Conservation (phyloP, 2,888 invertebrate genomes). For the Pogonocherus hispidulus region DNA sequence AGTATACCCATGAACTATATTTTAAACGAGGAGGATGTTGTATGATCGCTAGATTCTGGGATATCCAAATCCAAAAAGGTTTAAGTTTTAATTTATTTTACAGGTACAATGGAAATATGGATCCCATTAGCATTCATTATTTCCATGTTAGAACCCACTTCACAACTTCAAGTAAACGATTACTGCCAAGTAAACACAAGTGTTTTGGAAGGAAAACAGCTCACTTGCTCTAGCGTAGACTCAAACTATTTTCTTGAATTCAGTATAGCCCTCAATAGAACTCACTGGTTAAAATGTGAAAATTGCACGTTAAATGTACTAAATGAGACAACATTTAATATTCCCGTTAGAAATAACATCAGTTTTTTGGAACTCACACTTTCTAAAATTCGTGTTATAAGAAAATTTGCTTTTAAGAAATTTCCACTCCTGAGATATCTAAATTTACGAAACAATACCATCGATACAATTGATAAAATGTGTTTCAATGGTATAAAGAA, state of each 20-base stretch:
- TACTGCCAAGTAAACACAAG: slow-evolving; percentile 56
- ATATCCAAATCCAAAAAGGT: too few relatives aligned
- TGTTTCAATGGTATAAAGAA: slow-evolving; percentile 65
- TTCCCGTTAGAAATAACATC: slow-evolving; percentile 60
- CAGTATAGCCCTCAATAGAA: slow-evolving; percentile 57
- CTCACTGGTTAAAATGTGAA: slow-evolving; percentile 63
- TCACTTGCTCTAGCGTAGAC: slow-evolving; percentile 62
- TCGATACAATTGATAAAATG: slow-evolving; percentile 62
- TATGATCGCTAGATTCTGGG: too few relatives aligned
- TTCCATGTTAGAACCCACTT: slow-evolving; percentile 46
- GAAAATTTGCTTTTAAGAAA: slow-evolving; percentile 59
- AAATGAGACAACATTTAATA: slow-evolving; percentile 61
- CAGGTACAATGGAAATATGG: slow-evolving; percentile 64
- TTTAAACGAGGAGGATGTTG: too few relatives aligned
- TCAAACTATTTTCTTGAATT: slow-evolving; percentile 60
- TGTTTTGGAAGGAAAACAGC: slow-evolving; percentile 58
- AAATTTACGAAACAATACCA: slow-evolving; percentile 63
- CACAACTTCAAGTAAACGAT: slow-evolving; percentile 48
- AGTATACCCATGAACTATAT: too few relatives aligned
- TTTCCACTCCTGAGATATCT: slow-evolving; percentile 63
- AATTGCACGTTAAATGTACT: slow-evolving; percentile 61
- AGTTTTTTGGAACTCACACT: slow-evolving; percentile 59
- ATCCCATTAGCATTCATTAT: slow-evolving; percentile 50
- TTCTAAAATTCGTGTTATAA: slow-evolving; percentile 56
- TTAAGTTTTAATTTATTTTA: slow-evolving; percentile 31